phyloP scores from a whole-genome alignment of 1,140 invertebrate genomes.

The Vollenhovia emeryi region DNA sequence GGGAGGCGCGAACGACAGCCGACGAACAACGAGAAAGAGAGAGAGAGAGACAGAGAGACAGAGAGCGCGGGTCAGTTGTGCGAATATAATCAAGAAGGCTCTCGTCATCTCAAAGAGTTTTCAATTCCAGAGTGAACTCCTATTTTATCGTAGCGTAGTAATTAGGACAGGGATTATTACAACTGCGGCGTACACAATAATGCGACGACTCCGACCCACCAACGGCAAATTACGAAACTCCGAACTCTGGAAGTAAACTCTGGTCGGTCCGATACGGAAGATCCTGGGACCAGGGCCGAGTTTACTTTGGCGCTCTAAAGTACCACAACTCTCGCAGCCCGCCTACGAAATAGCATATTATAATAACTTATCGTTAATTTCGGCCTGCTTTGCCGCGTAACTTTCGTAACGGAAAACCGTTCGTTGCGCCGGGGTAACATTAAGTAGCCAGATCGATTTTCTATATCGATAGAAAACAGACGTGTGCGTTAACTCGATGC shows the following conservation, averaged over 20 bases:
- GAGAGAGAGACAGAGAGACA: too few relatives aligned
- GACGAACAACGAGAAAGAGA: neutral
- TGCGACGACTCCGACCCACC: constrained; percentile 51
- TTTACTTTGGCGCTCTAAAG: constrained; percentile 57
- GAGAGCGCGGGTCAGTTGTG: neutral
- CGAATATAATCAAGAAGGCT: constrained; percentile 6
- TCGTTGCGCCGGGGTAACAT: neutral
- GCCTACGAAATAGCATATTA: constrained; percentile 57
- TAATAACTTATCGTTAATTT: constrained; percentile 62
- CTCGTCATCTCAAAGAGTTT: neutral
- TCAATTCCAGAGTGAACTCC: neutral
- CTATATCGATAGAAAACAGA: constrained; percentile 36
- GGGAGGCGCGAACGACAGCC: constrained; percentile 2
- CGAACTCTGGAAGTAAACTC: constrained; percentile 56
- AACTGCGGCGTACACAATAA: constrained; percentile 55
- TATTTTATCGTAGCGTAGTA: constrained; percentile 32
- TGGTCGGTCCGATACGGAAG: constrained; percentile 56
- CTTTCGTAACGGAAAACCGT: constrained; percentile 33
- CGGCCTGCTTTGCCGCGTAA: constrained; percentile 8
- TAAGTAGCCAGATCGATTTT: constrained; percentile 27
- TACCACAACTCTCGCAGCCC: constrained; percentile 51
- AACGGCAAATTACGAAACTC: constrained; percentile 58
- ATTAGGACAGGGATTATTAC: constrained; percentile 59
- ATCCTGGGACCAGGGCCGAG: constrained; percentile 38
- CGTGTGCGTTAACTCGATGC: neutral